Evolutionary conservation across 2,888 invertebrate genomes (phyloP), one percentile per base, ranked within the genome.

Genomic region (Salpingus planirostris): DNA sequence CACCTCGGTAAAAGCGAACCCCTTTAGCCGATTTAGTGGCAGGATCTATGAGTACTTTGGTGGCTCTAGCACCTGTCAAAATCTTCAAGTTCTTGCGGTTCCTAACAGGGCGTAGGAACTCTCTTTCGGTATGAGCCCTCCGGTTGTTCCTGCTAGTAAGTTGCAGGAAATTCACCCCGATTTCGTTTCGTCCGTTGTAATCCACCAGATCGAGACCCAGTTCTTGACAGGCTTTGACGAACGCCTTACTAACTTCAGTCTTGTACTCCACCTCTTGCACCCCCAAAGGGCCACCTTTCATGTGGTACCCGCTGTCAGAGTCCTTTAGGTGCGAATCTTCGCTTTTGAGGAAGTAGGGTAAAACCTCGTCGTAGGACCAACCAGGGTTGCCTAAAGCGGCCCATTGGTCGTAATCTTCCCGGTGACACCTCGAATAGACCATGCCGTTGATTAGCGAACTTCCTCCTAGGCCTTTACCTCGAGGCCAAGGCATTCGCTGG

Each of bases 361-460:
- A 52, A 0, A 74, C 64, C 2, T 62, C 62, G 24, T 59, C 41
- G 48, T 59, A 66, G 2, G 57, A 52, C 76, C 77, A 77, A 2
- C 76, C 76, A 3, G 62, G 58, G 40, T 70, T 71, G 4, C 74
- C 76, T 30, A 65, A 51, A 3, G 52, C 57, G 23, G 66, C 70
- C 76, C 76, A 88, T 21, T 69, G 64, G 50, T 88, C 79, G 64
- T 81, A 88, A 52, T 88, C 84, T 4, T 67, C 62, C 2, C 71
- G 72, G 52, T 76, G 71, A 0, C 77, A 77, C 28, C 77, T 58
- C 1, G 70, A 65, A 54, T 74, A 73, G 47, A 71, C 69, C 76
- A 76, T 75, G 43, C 59, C 61, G 42, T 63, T 60, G 27, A 60
- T 59, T 3, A 59, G 39, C 3, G 54, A 50, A 18, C 54, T 49